Conservation (phyloP, 2,888 invertebrate species). For the Stenoptilia bipunctidactyla region DNA sequence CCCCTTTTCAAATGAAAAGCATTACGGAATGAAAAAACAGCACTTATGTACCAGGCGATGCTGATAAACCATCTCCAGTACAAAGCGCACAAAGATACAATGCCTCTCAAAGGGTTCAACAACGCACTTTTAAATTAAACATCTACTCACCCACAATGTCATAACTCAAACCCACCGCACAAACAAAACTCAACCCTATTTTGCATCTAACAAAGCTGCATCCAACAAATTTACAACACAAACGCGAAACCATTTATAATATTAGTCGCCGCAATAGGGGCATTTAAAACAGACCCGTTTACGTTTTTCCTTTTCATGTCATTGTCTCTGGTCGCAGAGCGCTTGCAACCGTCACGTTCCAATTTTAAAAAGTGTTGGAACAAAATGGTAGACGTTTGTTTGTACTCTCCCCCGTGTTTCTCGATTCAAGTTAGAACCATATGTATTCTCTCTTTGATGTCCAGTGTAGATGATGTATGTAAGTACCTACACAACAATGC, state of each 20-base stretch:
- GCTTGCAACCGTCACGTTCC: conserved; percentile 71
- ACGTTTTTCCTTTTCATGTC: conserved; percentile 71
- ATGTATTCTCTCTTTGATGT: conserved; percentile 57
- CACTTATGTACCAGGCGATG: conserved; percentile 70
- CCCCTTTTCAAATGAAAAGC: conserved; percentile 70
- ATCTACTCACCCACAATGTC: conserved; percentile 32
- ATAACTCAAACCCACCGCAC: conserved; percentile 23
- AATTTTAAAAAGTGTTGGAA: conserved; percentile 71
- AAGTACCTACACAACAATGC: conserved; percentile 8
- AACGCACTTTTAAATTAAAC: conserved; percentile 72
- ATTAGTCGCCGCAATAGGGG: conserved; percentile 45
- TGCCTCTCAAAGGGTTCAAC: conserved; percentile 72
- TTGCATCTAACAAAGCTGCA: neutral
- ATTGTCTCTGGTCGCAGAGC: conserved; percentile 66
- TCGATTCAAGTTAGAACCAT: conserved; percentile 60
- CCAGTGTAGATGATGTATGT: conserved; percentile 18
- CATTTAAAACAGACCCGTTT: conserved; percentile 68
- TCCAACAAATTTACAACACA: conserved; percentile 22
- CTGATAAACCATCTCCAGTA: conserved; percentile 69
- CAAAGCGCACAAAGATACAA: conserved; percentile 72
- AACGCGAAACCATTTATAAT: conserved; percentile 38
- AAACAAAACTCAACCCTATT: conserved; percentile 32
- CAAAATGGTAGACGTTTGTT: conserved; percentile 64
- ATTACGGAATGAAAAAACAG: conserved; percentile 72
- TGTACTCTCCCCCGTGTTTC: conserved; percentile 43